Percentiles rank a stretch among this genome's conserved stretches.
Conservation (phyloP, 2,797 vertebrate species). For the Sebastes steindachneri region DNA sequence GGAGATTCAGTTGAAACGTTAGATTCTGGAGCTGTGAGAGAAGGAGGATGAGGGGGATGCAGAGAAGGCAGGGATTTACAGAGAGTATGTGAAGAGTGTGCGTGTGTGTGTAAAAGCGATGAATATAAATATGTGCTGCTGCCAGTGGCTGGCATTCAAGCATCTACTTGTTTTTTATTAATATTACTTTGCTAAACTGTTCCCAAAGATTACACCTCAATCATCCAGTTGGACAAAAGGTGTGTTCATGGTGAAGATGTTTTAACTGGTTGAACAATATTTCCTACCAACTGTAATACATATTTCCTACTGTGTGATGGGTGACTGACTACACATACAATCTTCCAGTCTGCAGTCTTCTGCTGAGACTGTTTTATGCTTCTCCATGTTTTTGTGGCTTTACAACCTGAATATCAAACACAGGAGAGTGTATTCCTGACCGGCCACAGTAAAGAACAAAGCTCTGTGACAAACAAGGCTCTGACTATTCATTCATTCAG, state of each 20-base stretch:
- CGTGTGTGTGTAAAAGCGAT: constrained; percentile 18
- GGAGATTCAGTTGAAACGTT: constrained; percentile 46
- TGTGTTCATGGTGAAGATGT: neutral
- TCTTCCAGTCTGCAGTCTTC: neutral
- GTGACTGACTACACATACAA: neutral
- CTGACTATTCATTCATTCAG: constrained; percentile 1
- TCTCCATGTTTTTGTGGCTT: constrained; percentile 1
- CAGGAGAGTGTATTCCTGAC: constrained; percentile 5
- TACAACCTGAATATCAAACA: constrained; percentile 30
- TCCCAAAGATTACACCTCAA: neutral
- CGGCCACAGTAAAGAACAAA: constrained; percentile 1
- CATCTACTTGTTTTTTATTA: neutral
- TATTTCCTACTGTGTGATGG: neutral
- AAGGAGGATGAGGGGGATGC: constrained; percentile 38
- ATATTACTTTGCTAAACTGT: neutral
- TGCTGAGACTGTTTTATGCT: neutral
- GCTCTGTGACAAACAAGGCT: neutral
- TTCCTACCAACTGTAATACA: neutral
- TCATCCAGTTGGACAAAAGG: neutral
- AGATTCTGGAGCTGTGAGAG: constrained; percentile 28
- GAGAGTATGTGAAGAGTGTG: constrained; percentile 38
- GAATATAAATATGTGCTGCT: constrained; percentile 32
- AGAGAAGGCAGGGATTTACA: constrained; percentile 49
- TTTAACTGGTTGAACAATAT: constrained; percentile 8
- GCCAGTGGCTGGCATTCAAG: constrained; percentile 17